phyloP scores from a whole-genome alignment of 2,888 invertebrate species.

The Plagodis dolabraria region DNA sequence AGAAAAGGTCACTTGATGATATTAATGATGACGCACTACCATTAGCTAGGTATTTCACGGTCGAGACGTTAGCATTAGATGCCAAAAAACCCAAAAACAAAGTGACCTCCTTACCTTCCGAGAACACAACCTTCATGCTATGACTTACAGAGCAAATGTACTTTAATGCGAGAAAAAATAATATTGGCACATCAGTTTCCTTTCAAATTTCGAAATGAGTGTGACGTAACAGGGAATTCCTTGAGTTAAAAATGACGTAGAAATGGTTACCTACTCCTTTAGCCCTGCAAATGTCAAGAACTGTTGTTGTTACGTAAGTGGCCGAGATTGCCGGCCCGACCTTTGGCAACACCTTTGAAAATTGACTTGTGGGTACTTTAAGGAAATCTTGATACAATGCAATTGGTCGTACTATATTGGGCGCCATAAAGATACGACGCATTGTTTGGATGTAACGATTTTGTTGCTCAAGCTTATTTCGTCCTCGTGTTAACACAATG shows the following conservation, averaged over 20 bases:
- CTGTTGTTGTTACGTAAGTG: constrained; percentile 66
- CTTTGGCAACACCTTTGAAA: constrained; percentile 70
- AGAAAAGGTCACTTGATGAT: constrained; percentile 22
- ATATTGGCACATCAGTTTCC: constrained; percentile 50
- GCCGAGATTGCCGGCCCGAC: constrained; percentile 53
- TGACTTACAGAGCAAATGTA: constrained; percentile 18
- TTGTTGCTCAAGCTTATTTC: constrained; percentile 33
- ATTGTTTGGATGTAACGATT: constrained; percentile 35
- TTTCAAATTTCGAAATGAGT: constrained; percentile 49
- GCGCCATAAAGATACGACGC: constrained; percentile 28
- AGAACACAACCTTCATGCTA: constrained; percentile 25
- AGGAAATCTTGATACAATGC: constrained; percentile 62
- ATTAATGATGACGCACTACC: constrained; percentile 19
- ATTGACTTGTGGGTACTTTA: constrained; percentile 60
- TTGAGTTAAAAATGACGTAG: constrained; percentile 53
- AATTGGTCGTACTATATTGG: constrained; percentile 46
- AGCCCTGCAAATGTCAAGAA: constrained; percentile 72
- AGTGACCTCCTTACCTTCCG: constrained; percentile 23
- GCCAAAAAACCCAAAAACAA: constrained; percentile 22
- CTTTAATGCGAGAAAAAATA: constrained; percentile 15
- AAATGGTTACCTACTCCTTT: constrained; percentile 45
- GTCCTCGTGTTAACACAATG: constrained; percentile 21
- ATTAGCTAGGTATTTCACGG: constrained; percentile 26
- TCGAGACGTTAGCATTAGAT: constrained; percentile 12
- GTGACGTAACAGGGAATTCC: constrained; percentile 74